These are phyloP conservation scores for Andricus curvator DNA, from an alignment of 2,888 invertebrate genomes.

Conservation along the genomic window DNA sequence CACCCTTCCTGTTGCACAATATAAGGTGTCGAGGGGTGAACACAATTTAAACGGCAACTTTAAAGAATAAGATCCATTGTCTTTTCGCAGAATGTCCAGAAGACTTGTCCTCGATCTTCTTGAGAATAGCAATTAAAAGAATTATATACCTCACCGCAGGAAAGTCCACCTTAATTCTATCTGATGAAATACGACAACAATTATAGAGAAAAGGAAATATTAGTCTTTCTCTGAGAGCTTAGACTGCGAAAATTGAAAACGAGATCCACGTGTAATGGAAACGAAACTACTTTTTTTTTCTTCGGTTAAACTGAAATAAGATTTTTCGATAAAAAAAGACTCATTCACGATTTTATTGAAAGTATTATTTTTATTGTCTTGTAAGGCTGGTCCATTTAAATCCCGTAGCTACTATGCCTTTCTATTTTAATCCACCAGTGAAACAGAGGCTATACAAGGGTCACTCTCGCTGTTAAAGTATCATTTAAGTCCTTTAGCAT, in stretches of 20 bases:
- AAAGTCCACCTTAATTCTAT: conserved; percentile 20
- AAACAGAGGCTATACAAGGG: too few species aligned
- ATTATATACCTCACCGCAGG: not conserved
- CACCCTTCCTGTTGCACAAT: conserved; percentile 21
- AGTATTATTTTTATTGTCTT: too few species aligned
- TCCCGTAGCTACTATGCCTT: too few species aligned
- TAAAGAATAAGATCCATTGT: not conserved
- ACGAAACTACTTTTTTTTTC: conserved; percentile 7
- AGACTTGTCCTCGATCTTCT: conserved; percentile 23
- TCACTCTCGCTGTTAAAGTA: too few species aligned
- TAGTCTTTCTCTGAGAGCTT: conserved; percentile 6
- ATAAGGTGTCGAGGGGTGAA: conserved; percentile 4
- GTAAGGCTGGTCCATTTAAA: too few species aligned
- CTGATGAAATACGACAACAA: conserved; percentile 13
- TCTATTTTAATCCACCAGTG: too few species aligned
- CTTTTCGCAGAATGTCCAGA: not conserved
- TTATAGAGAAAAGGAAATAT: conserved; percentile 8
- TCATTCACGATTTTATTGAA: too few species aligned
- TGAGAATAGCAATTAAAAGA: conserved; percentile 26
- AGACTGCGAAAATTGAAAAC: conserved; percentile 14
- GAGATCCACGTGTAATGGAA: conserved; percentile 2
- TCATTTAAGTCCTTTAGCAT: too few species aligned
- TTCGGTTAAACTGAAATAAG: conserved; percentile 30
- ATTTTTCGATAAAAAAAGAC: not conserved
- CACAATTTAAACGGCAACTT: conserved; percentile 5